phyloP scores from a whole-genome alignment of 2,888 invertebrate genomes.

The Julus scandinavius region DNA sequence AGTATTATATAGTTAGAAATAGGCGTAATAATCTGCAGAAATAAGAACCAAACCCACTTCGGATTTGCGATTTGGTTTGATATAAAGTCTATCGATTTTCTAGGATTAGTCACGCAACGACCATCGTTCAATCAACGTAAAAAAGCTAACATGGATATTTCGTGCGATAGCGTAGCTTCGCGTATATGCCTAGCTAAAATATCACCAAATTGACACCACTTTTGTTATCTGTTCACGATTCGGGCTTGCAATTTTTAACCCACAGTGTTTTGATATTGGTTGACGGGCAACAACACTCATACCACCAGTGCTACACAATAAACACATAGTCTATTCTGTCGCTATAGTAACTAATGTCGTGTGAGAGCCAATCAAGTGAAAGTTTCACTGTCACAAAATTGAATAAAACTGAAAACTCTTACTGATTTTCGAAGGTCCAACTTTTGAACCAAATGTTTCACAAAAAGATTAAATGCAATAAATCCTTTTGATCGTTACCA shows the following conservation, averaged over 20 bases:
- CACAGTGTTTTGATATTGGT: background rate
- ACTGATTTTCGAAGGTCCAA: too few relatives aligned
- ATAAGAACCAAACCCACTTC: background rate
- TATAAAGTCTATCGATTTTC: background rate
- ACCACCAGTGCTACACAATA: background rate
- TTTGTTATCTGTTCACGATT: slow-evolving; percentile 28
- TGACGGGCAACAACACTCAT: background rate
- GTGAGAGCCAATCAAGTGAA: background rate
- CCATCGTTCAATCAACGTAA: slow-evolving; percentile 24
- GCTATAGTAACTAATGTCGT: background rate
- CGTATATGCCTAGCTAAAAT: background rate
- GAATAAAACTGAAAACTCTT: too few relatives aligned
- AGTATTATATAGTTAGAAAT: background rate
- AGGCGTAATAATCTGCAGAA: background rate
- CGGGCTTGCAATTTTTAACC: background rate
- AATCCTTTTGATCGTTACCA: too few relatives aligned
- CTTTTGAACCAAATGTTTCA: too few relatives aligned
- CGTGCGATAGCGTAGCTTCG: slow-evolving; percentile 33
- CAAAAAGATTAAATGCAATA: too few relatives aligned
- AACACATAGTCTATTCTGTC: background rate
- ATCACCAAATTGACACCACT: slow-evolving; percentile 38
- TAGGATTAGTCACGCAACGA: slow-evolving; percentile 24
- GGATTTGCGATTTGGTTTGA: slow-evolving; percentile 25
- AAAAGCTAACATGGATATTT: background rate
- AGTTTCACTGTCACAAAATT: background rate